Evolutionary conservation across 1,140 invertebrate species (phyloP).

Genomic region (Microplitis demolitor): DNA sequence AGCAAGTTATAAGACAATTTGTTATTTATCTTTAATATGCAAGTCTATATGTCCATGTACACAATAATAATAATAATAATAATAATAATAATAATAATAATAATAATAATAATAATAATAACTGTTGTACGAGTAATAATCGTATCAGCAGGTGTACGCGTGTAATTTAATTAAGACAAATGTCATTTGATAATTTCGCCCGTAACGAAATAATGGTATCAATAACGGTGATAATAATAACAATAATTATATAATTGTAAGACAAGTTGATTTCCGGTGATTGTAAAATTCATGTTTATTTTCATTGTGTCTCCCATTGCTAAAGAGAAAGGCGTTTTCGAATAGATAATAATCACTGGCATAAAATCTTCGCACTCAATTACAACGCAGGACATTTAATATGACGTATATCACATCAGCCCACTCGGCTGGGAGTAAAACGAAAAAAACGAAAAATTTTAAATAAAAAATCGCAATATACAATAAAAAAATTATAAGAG

Average conservation of each 20-base stretch:
- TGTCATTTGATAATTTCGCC: not conserved
- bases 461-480: not conserved
- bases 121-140: too few species aligned
- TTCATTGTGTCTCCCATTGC: too few species aligned
- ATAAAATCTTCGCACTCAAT: slow-evolving; percentile 32
- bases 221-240: too few species aligned
- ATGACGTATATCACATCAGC: slow-evolving; percentile 23
- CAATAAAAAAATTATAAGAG: not conserved
- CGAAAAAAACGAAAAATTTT: not conserved
- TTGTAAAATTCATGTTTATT: not conserved
- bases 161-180: slow-evolving; percentile 10
- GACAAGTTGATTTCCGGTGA: not conserved
- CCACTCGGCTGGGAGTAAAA: slow-evolving; percentile 9
- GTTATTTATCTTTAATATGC: too few species aligned
- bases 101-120: too few species aligned
- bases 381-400: slow-evolving; percentile 30
- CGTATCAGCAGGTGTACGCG: not conserved
- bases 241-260: too few species aligned
- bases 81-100: too few species aligned
- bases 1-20: too few species aligned
- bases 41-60: too few species aligned
- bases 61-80: too few species aligned
- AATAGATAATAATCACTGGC: slow-evolving; percentile 6
- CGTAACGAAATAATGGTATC: too few species aligned
- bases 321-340: slow-evolving; percentile 15